These are phyloP conservation scores for Enteromius afrohamiltoni DNA, from an alignment of 2,797 vertebrate genomes.

Conservation along the genomic window DNA sequence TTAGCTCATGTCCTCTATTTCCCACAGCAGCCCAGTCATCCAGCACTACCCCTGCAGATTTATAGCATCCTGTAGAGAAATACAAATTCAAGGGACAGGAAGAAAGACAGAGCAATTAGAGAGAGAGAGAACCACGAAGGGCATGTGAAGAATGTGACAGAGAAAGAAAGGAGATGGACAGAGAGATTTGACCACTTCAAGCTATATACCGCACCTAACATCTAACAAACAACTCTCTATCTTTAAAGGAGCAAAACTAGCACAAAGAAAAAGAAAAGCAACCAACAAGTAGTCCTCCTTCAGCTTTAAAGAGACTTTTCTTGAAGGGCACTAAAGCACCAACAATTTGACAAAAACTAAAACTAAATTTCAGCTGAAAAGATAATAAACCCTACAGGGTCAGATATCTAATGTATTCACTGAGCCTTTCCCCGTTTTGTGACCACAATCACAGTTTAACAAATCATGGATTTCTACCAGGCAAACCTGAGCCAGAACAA, in stretches of 20 bases:
- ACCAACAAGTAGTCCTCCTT: background rate
- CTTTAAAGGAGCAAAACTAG: background rate
- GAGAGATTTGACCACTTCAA: background rate
- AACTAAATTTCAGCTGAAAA: background rate
- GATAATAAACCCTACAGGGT: background rate
- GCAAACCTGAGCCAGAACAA: constrained; percentile 3
- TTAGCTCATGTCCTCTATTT: constrained; percentile 27
- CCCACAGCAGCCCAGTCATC: constrained; percentile 30
- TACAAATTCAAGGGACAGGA: constrained; percentile 33
- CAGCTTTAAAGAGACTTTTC: background rate
- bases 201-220: background rate
- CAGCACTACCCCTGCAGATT: constrained; percentile 48
- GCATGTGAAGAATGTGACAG: background rate
- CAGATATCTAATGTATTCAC: background rate
- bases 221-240: background rate
- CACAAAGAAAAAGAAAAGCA: background rate
- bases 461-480: background rate
- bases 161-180: constrained; percentile 42
- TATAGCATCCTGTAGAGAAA: constrained; percentile 57
- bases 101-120: constrained; percentile 9
- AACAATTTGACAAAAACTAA: background rate
- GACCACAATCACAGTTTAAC: background rate
- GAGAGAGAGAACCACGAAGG: background rate
- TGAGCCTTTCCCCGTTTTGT: background rate
- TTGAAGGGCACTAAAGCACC: background rate